phyloP scores from a whole-genome alignment of 2,888 invertebrate genomes.

The Pantelozetes paolii region DNA sequence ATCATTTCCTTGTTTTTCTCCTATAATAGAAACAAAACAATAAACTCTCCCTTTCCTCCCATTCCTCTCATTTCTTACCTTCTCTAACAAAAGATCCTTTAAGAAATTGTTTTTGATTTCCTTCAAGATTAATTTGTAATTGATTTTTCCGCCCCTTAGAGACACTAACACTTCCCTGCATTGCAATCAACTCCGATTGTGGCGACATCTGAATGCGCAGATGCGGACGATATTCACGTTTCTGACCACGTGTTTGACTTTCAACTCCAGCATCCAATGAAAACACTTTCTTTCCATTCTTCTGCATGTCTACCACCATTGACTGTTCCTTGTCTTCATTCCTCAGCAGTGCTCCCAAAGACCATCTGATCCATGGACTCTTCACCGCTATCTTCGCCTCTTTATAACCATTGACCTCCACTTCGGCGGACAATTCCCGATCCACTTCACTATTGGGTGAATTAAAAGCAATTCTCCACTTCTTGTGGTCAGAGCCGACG shows the following conservation, averaged over 20 bases:
- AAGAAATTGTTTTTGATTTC: conserved; percentile 40
- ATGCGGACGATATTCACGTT: conserved; percentile 38
- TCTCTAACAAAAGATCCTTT: conserved; percentile 31
- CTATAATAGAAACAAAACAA: background rate
- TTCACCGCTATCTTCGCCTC: conserved; percentile 35
- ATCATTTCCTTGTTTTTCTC: background rate
- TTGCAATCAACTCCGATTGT: conserved; percentile 31
- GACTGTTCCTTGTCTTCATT: conserved; percentile 26
- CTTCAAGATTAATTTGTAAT: conserved; percentile 40
- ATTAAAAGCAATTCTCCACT: conserved; percentile 37
- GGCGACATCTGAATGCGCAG: background rate
- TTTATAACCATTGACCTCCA: conserved; percentile 37
- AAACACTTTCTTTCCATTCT: background rate
- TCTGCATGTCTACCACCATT: background rate
- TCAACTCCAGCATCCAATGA: background rate
- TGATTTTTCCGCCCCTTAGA: conserved; percentile 43
- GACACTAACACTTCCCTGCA: conserved; percentile 40
- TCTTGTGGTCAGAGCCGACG: background rate
- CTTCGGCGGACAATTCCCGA: conserved; percentile 40
- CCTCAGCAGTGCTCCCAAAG: background rate
- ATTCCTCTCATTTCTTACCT: background rate
- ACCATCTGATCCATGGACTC: conserved; percentile 43
- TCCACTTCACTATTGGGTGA: conserved; percentile 43
- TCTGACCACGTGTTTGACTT: conserved; percentile 27
- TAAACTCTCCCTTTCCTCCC: background rate